Percentiles rank a stretch among this genome's conserved stretches.
These are phyloP conservation scores for Drosophila mettleri DNA, from an alignment of 2,888 invertebrate species.

Conservation along the genomic window DNA sequence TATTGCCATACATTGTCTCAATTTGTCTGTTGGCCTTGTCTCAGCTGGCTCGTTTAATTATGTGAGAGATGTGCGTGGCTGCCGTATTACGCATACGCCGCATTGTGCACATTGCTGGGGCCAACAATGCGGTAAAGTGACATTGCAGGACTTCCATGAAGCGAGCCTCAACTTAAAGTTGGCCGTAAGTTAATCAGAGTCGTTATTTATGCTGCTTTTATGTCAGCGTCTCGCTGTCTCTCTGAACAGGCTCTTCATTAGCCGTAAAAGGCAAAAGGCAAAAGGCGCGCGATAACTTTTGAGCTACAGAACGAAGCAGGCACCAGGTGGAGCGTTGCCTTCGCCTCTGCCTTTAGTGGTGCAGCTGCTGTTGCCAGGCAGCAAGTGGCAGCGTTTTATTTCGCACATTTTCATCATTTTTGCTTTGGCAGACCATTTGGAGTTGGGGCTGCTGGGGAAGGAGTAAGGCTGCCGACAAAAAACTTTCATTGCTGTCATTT, in stretches of 20 bases:
- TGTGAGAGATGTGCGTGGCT: constrained; percentile 1
- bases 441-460: constrained; percentile 28
- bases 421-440: constrained; percentile 64
- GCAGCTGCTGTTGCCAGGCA: constrained; percentile 39
- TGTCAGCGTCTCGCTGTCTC: not conserved
- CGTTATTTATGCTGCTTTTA: not conserved
- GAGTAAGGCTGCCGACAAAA: constrained; percentile 45
- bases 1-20: constrained; percentile 2
- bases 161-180: constrained; percentile 24
- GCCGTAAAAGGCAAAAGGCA: constrained; percentile 54
- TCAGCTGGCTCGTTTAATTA: constrained; percentile 13
- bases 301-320: not conserved
- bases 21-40: not conserved
- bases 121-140: constrained; percentile 40
- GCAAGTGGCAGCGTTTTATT: constrained; percentile 66
- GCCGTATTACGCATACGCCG: constrained; percentile 42
- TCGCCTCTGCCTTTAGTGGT: constrained; percentile 14
- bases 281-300: constrained; percentile 30
- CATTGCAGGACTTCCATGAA: constrained; percentile 12
- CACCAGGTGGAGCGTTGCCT: constrained; percentile 2
- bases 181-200: constrained; percentile 34
- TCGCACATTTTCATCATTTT: constrained; percentile 74
- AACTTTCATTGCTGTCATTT: constrained; percentile 66
- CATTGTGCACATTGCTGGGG: constrained; percentile 32
- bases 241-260: constrained; percentile 56